These are phyloP conservation scores for Pentalonia nigronervosa DNA, from an alignment of 1,140 invertebrate species.

Conservation along the genomic window DNA sequence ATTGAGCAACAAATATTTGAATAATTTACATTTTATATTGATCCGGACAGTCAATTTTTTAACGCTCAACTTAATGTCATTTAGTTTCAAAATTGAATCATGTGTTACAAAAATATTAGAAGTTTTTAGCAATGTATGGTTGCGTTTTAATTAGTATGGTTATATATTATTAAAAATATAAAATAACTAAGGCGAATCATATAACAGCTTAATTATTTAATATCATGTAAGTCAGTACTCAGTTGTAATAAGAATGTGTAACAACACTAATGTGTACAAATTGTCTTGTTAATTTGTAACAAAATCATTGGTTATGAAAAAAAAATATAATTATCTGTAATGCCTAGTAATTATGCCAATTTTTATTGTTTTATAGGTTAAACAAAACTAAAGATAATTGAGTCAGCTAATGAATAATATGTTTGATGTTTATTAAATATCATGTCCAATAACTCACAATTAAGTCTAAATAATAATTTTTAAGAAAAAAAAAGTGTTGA, in stretches of 20 bases:
- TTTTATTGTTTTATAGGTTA: neutral
- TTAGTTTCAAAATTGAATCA: neutral
- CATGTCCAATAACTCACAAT: neutral
- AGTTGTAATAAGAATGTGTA: too few species aligned
- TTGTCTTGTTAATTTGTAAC: too few species aligned
- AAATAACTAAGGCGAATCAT: too few species aligned
- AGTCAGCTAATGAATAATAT: neutral
- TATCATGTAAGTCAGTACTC: too few species aligned
- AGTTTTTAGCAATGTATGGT: neutral
- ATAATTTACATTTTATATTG: neutral
- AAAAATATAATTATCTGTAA: too few species aligned
- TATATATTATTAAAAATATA: neutral
- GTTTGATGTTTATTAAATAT: neutral
- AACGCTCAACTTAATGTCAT: neutral
- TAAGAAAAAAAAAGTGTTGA: neutral
- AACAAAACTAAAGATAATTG: neutral
- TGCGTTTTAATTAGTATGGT: neutral
- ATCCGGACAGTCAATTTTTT: neutral
- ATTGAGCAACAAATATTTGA: neutral
- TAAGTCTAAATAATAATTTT: neutral
- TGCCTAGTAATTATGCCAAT: neutral
- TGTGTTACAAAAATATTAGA: neutral
- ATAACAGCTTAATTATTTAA: too few species aligned
- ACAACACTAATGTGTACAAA: too few species aligned
- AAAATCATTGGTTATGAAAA: too few species aligned